Evolutionary conservation across 2,888 invertebrate species (phyloP), one percentile per base, ranked within the genome.

Genomic region (Oligia fasciuncula): DNA sequence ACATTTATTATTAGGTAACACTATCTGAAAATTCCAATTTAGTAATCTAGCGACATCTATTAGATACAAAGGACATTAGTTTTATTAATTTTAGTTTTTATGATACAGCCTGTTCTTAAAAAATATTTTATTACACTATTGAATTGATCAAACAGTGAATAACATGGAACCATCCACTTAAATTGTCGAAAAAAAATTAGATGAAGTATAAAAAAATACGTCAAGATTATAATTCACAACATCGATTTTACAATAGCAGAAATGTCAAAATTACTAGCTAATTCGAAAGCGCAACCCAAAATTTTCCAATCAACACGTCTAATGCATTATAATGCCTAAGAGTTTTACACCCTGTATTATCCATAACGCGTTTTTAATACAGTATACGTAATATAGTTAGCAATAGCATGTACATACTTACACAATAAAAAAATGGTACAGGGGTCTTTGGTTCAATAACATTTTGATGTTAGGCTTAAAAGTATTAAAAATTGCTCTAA

Each of bases 271-370:
- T 86, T 90, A 89, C 83, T 87, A 86, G 85, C 89, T 91, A 89
- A 87, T 80, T 85, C 46, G 74, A 87, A 90, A 91, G 91, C 89
- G 91, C 90, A 91, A 93, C 89, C 49, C 77, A 85, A 73, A 79
- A 23, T 80, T 81, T 83, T 76, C 76, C 83, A 88, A 88, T 81
- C 82, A 86, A 87, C 86, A 89, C 85, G 71, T 87, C 89, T 90
- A 87, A 86, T 91, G 94, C 95, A 93, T 92, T 92, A 92, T 90
- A 93, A 95, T 95, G 95, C 94, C 95, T 96, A 96, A 92, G 92
- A 94, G 93, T 93, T 92, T 90, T 93, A 93, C 95, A 97, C 97
- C 97, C 96, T 97, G 97, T 96, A 91, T 95, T 91, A 95, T 95
- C 96, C 96, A 96, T 95, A 94, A 95, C 92, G 94, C 92, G 92